A percentile compares a stretch with the other conserved stretches of the same genome.
phyloP scores from a whole-genome alignment of 2,888 invertebrate species.

The Boloria euphrosyne region DNA sequence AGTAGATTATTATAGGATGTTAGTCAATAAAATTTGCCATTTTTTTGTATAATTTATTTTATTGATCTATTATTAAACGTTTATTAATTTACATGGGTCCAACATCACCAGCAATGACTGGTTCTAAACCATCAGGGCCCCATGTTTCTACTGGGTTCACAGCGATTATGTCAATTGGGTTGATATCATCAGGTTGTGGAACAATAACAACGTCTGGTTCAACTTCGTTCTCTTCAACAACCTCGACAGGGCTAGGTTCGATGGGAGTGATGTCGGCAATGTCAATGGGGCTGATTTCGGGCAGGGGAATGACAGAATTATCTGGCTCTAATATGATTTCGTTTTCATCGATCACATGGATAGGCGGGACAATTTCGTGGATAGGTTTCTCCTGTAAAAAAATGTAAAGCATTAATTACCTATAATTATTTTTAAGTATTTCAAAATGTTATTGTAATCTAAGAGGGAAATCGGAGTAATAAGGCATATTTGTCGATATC shows the following conservation, averaged over 20 bases:
- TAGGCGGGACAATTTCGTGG: neutral
- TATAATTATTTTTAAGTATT: neutral
- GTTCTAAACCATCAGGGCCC: conserved; percentile 17
- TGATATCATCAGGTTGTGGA: conserved; percentile 2
- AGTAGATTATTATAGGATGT: too few species aligned
- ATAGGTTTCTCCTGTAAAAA: neutral
- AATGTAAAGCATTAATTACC: neutral
- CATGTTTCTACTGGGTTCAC: conserved; percentile 17
- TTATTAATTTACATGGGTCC: conserved; percentile 20
- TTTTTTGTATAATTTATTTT: too few species aligned
- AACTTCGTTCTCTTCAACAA: conserved; percentile 1
- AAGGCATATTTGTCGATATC: too few species aligned
- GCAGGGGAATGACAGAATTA: neutral
- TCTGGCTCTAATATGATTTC: neutral
- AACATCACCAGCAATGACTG: conserved; percentile 18
- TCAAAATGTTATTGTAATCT: neutral
- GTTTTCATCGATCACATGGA: conserved; percentile 4
- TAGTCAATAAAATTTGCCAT: too few species aligned
- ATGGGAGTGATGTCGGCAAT: conserved; percentile 2
- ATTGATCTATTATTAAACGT: too few species aligned
- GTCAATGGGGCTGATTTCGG: conserved; percentile 14
- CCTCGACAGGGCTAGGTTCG: neutral
- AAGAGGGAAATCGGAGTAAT: too few species aligned
- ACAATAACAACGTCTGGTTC: neutral
- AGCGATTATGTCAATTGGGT: conserved; percentile 42